phyloP scores from a whole-genome alignment of 2,797 vertebrate species.

The Tenualosa ilisha region DNA sequence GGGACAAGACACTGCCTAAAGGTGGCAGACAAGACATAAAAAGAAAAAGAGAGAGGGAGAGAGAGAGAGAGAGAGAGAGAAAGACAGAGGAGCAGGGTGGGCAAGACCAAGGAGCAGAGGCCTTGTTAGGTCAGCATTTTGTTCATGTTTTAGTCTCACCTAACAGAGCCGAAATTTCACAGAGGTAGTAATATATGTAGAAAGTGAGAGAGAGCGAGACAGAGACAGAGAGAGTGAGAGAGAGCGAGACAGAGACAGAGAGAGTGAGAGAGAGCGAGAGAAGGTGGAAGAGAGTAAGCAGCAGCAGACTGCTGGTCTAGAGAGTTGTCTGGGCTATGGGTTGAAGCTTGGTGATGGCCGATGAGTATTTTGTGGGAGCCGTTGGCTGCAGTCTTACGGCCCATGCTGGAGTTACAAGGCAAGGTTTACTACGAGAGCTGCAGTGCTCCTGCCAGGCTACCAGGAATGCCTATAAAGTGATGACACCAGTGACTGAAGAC shows the following conservation, averaged over 20 bases:
- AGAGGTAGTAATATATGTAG: neutral
- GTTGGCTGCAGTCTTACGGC: neutral
- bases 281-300: neutral
- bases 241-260: neutral
- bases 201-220: neutral
- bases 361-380: neutral
- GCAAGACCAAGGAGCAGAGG: neutral
- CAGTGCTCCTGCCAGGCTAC: neutral
- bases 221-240: neutral
- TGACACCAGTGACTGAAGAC: neutral
- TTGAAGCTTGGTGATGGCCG: neutral
- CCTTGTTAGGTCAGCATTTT: neutral
- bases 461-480: neutral
- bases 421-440: neutral
- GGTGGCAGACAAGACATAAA: neutral
- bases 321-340: neutral
- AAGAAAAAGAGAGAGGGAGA: neutral
- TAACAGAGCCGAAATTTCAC: neutral
- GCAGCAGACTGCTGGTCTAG: neutral
- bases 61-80: neutral
- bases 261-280: neutral
- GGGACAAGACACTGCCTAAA: no score
- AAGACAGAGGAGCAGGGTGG: neutral
- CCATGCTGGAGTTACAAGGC: neutral
- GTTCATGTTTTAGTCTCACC: no score